Base-by-base conservation (phyloP, 2,113 vertebrate species). In the Anhinga anhinga region DNA sequence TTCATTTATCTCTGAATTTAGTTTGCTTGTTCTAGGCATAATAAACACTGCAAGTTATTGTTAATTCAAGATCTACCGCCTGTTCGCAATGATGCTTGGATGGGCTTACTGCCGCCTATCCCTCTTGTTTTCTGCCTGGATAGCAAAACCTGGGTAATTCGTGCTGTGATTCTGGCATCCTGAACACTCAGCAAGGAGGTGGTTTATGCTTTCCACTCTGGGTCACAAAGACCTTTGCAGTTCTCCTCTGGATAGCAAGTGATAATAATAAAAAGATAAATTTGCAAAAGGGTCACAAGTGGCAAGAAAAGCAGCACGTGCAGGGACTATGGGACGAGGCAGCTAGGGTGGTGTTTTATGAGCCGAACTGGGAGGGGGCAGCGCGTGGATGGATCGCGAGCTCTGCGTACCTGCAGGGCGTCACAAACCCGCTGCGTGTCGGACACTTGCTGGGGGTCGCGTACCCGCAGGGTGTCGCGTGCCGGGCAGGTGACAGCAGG, bases 1-100 rank as follows among this genome's bases (percentile, higher is more conserved):
- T 93, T 84, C 69, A 95, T 95, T 95, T 93, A 67, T 88, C 82
- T 79, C 82, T 50, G 88, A 86, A 82, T 93, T 86, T 47, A 52
- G 56, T 87, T 92, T 79, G 83, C 72, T 95, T 93, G 88, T 87
- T 97, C 59, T 30, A 61, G 65, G 73, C 81, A 65, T 45, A 49
- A 56, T 76, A 84, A 95, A 45, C 77, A 25, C 70, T 56, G 76
- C 4, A 2, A 73, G 73, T 53, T 91, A 58, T 23, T 7, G 47
- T 71, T 91, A 78, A 87, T 72, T 91, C 44, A n/a, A 32, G 80
- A 93, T 82, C 69, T n/a, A 11, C 79, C 5, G 71, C 82, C 88
- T 77, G 82, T 27, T 85, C 11, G 1, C 58, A 14, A 5, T 0
- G 2, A 40, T 21, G 61, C 85, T 23, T 32, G 52, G 55, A 12